phyloP scores from a whole-genome alignment of 2,888 invertebrate genomes.

The Argyra leucocephala region DNA sequence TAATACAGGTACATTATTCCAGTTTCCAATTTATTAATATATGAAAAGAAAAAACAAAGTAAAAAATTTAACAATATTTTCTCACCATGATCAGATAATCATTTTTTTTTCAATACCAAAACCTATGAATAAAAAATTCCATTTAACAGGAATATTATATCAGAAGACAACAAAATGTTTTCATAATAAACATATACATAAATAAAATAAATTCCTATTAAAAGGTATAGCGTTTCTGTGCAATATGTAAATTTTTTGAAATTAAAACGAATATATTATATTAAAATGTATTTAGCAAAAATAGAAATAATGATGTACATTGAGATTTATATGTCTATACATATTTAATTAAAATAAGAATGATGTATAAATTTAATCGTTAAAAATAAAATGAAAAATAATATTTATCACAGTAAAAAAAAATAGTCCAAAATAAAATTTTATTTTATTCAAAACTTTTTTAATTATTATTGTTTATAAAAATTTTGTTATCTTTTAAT shows the following conservation, averaged over 20 bases:
- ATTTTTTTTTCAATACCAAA: not conserved
- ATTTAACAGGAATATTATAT: not conserved
- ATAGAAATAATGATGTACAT: not conserved
- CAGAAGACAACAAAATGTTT: too few relatives aligned
- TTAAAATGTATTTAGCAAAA: not conserved
- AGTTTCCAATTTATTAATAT: not conserved
- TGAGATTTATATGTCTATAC: not conserved
- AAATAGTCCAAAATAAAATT: not conserved
- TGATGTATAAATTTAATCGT: not conserved
- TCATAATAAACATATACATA: too few relatives aligned
- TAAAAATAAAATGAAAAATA: not conserved
- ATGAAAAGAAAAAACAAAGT: not conserved
- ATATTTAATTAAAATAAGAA: not conserved
- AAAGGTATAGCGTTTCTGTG: not conserved
- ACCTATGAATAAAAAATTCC: not conserved
- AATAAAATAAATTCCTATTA: too few relatives aligned
- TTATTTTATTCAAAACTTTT: not conserved
- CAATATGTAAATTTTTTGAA: not conserved
- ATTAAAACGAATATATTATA: not conserved
- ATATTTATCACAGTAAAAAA: not conserved
- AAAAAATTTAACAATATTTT: too few relatives aligned
- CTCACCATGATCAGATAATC: not conserved
- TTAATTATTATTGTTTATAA: not conserved
- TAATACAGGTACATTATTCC: too few relatives aligned
- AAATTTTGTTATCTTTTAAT: not conserved